A percentile compares a stretch with the other conserved stretches of the same genome.
phyloP scores from a whole-genome alignment of 2,797 vertebrate genomes.

The Leptodactylus fallax region DNA sequence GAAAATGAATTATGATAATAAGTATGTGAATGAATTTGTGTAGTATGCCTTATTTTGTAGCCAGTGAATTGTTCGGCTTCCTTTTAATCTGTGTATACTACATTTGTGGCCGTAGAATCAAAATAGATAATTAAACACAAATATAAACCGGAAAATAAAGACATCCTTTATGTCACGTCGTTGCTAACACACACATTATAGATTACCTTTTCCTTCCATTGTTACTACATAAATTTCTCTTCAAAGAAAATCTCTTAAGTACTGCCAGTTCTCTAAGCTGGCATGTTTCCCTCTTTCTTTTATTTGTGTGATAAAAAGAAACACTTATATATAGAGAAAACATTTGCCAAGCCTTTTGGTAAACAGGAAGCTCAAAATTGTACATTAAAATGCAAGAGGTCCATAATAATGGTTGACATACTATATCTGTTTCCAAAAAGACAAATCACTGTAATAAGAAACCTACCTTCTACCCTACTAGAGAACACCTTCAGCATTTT shows the following conservation, averaged over 20 bases:
- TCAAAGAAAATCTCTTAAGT: conserved; percentile 45
- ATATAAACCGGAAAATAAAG: conserved; percentile 32
- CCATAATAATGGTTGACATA: background rate
- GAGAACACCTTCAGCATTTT: background rate
- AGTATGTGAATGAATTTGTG: conserved; percentile 1
- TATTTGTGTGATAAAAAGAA: conserved; percentile 12
- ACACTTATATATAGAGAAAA: conserved; percentile 11
- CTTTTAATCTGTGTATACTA: background rate
- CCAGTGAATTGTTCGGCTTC: background rate
- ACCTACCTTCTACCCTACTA: background rate
- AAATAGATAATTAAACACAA: conserved; percentile 21
- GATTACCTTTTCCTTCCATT: conserved; percentile 46
- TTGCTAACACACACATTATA: conserved; percentile 19
- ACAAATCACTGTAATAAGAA: background rate
- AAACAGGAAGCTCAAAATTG: conserved; percentile 2
- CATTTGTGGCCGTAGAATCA: conserved; percentile 1
- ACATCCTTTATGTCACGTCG: conserved; percentile 25
- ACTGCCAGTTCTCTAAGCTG: conserved; percentile 41
- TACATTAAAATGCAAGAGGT: background rate
- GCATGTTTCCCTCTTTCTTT: conserved; percentile 28
- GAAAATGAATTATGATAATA: background rate
- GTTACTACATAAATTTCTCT: conserved; percentile 38
- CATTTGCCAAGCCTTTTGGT: background rate
- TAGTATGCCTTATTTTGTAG: background rate
- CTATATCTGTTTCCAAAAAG: background rate